These are phyloP conservation scores for Remorina albescens DNA, from an alignment of 2,797 vertebrate species.

Conservation along the genomic window DNA sequence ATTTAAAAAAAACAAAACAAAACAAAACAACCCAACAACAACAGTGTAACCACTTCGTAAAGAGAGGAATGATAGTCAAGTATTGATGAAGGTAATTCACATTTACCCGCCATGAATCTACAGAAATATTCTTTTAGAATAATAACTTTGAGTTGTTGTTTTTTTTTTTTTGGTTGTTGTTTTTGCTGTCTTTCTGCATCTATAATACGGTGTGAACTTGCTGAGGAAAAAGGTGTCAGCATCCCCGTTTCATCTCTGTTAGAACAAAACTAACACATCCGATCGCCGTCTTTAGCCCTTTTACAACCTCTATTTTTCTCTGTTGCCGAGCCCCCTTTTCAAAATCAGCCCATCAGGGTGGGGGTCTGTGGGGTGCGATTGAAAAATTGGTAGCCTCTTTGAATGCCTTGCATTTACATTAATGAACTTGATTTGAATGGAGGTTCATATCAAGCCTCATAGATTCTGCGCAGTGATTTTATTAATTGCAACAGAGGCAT, in stretches of 20 bases:
- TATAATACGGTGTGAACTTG: slow-evolving; percentile 25
- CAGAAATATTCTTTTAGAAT: background rate
- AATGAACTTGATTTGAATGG: slow-evolving; percentile 97
- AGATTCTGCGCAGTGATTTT: slow-evolving; percentile 98
- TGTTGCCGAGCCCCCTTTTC: slow-evolving; percentile 85
- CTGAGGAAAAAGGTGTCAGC: slow-evolving; percentile 88
- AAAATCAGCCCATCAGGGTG: slow-evolving; percentile 87
- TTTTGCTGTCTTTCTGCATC: slow-evolving; percentile 62
- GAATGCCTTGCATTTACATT: slow-evolving; percentile 91
- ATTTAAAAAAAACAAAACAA: slow-evolving; percentile 28
- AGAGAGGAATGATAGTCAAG: slow-evolving; percentile 24
- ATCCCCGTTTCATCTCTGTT: slow-evolving; percentile 90
- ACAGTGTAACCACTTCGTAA: slow-evolving; percentile 35
- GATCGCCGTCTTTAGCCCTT: slow-evolving; percentile 77
- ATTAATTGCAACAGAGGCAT: slow-evolving; percentile 99
- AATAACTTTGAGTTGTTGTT: background rate
- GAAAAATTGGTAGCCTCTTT: slow-evolving; percentile 90
- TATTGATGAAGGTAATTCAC: slow-evolving; percentile 18
- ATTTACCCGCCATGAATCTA: background rate
- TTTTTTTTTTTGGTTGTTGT: background rate
- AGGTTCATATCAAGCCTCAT: slow-evolving; percentile 99
- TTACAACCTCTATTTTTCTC: slow-evolving; percentile 15
- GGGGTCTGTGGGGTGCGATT: slow-evolving; percentile 69
- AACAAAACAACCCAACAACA: too few relatives aligned
- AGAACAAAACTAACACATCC: slow-evolving; percentile 90